These are phyloP conservation scores for Plutomurus gul DNA, from an alignment of 1,140 invertebrate species.

Conservation along the genomic window DNA sequence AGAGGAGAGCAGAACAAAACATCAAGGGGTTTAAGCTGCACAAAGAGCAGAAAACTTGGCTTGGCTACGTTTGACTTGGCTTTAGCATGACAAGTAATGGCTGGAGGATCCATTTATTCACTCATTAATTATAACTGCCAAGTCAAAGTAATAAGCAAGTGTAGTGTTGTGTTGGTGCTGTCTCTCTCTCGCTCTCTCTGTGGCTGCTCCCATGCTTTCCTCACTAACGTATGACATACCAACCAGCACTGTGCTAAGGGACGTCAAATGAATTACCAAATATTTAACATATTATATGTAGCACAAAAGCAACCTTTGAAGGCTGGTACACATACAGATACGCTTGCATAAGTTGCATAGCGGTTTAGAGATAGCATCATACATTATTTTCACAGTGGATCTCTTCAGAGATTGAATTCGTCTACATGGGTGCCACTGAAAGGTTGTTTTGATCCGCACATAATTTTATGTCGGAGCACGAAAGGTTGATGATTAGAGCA, in stretches of 20 bases:
- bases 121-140: constrained; percentile 27
- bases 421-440: constrained; percentile 11
- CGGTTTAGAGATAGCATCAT: too few species aligned
- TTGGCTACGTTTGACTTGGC: too few species aligned
- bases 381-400: too few species aligned
- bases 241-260: too few species aligned
- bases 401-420: neutral
- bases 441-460: constrained; percentile 17
- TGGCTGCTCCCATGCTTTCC: too few species aligned
- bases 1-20: constrained; percentile 14
- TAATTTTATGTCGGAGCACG: constrained; percentile 26
- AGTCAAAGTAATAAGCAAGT: constrained; percentile 9
- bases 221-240: too few species aligned
- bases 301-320: too few species aligned
- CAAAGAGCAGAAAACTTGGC: constrained; percentile 15
- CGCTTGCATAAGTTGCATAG: too few species aligned
- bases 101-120: constrained; percentile 24
- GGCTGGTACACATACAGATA: too few species aligned
- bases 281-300: too few species aligned
- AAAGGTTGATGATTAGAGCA: constrained; percentile 22
- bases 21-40: neutral
- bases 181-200: too few species aligned
- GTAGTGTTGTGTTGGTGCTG: neutral
- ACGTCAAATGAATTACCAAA: too few species aligned
- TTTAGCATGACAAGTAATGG: constrained; percentile 22